Evolutionary conservation across 1,140 invertebrate species (phyloP).

Genomic region (Paralvinella palmiformis): DNA sequence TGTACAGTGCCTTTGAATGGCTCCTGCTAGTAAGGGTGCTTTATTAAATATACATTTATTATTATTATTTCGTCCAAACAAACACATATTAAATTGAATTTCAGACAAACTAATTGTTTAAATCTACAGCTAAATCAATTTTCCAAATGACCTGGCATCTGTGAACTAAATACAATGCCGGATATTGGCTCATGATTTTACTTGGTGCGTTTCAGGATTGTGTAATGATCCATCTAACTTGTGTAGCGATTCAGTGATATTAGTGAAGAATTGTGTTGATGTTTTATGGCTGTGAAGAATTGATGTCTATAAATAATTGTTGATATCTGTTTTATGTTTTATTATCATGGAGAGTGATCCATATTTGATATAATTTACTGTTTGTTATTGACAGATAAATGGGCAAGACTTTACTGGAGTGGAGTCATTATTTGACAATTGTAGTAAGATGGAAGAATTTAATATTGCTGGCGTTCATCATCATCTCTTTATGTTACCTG

Average conservation of each 20-base stretch:
- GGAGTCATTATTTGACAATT: constrained; percentile 1
- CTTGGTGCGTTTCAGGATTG: no score
- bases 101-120: no score
- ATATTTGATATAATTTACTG: background rate
- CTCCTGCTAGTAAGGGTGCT: no score
- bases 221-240: no score
- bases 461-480: constrained; percentile 7
- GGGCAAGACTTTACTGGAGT: background rate
- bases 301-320: background rate
- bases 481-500: background rate
- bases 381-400: background rate
- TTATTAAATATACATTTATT: no score
- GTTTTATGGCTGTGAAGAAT: background rate
- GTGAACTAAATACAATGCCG: no score
- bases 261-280: background rate
- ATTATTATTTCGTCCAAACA: no score
- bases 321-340: background rate
- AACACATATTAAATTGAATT: no score
- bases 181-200: no score
- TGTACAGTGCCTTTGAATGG: no score
- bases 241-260: background rate
- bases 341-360: background rate
- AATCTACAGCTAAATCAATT: no score
- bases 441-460: background rate
- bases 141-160: no score